Base-by-base conservation (phyloP, 2,797 vertebrate genomes). In the Calcarius lapponicus region DNA sequence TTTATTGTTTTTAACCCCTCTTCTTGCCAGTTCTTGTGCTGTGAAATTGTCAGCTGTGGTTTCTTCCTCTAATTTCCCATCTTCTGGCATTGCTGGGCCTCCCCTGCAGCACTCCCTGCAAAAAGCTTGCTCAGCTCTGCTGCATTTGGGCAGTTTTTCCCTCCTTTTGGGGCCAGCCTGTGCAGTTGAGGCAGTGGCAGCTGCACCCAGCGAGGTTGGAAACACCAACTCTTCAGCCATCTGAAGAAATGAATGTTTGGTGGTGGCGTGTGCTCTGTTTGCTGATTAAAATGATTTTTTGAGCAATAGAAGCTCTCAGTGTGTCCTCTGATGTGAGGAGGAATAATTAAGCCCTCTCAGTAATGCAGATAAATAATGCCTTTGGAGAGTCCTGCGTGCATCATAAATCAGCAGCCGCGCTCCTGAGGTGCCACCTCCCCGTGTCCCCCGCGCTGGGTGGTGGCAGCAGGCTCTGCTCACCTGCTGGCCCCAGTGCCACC, bases 301-400 rank as follows among this genome's bases (percentile, higher is more conserved):
- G 10, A 0, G 8, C 65, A 24, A 61, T 3, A 80, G 75, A 36
- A 91, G 75, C 86, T 91, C 78, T 86, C 67, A 58, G 75, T 51
- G 61, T 51, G 86, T 89, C 34, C 48, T 80, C 65, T 83, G 66
- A 66, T 86, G 89, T n/a, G 76, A 94, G 91, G n/a, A 95, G 89
- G 47, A 91, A 54, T 93, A 91, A 96, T 93, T 93, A 95, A 95
- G 75, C 61, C 66, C 65, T 92, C 84, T 83, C 21, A 3, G 93
- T 90, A 75, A 96, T 79, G 93, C 89, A 83, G 86, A 93, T 89
- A 94, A 89, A 90, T 91, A 48, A 91, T 56, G 81, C 22, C 54
- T 92, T 87, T 62, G 67, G 89, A 92, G 91, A 95, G 84, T 11
- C 69, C 85, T 69, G 81, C 83, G 91, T 69, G 85, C 85, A 22